Percentiles rank a stretch among this genome's conserved stretches.
Evolutionary conservation across 2,888 invertebrate species (phyloP).

Genomic region (Drosophila bunnanda): DNA sequence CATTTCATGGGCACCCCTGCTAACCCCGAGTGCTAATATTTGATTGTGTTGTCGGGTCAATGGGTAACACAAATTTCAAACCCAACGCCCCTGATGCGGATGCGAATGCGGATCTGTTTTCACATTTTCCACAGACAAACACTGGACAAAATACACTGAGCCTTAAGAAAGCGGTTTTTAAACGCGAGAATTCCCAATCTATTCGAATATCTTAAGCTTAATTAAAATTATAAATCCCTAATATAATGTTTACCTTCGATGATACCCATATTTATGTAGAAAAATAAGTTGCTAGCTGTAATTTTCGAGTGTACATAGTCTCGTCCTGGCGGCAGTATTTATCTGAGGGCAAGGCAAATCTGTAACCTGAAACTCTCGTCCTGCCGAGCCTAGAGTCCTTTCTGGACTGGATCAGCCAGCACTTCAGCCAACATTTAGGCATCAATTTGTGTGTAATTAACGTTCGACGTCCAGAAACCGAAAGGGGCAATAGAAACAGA

Average conservation of each 20-base stretch:
- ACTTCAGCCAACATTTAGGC: constrained; percentile 19
- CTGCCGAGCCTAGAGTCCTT: neutral
- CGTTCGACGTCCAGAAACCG: neutral
- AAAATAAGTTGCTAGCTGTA: too few species aligned
- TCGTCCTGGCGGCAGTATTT: neutral
- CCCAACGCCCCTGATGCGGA: constrained; percentile 10
- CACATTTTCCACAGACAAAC: constrained; percentile 5
- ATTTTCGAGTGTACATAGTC: neutral
- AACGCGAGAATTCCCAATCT: fast-evolving
- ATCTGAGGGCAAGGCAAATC: neutral
- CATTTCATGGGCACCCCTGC: constrained; percentile 68
- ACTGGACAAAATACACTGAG: neutral
- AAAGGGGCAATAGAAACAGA: neutral
- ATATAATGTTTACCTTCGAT: neutral
- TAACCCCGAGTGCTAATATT: constrained; percentile 71
- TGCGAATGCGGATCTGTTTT: constrained; percentile 6
- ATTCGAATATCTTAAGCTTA: too few species aligned
- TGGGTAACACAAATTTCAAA: constrained; percentile 53
- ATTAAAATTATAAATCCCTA: neutral
- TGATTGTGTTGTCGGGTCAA: constrained; percentile 68
- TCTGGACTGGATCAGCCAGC: neutral
- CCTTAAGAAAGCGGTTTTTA: neutral
- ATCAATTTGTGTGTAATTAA: constrained; percentile 40
- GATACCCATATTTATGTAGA: neutral
- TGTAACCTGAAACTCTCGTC: neutral